Conservation (phyloP, 2,797 vertebrate genomes). For the Lacerta viridis region DNA sequence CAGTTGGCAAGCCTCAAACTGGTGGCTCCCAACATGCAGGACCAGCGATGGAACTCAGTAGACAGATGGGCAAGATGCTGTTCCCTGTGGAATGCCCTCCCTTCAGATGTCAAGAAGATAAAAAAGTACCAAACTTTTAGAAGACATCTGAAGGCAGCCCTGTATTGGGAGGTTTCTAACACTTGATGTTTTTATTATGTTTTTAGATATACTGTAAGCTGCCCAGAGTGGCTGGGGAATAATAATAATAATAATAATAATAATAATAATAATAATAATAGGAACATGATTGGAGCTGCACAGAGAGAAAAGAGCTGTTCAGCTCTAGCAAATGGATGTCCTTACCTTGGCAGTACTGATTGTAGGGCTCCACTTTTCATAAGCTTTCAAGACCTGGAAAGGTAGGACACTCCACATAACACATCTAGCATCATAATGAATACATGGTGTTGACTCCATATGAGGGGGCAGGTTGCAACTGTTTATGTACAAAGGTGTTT, state of each 20-base stretch:
- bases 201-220: too few species aligned
- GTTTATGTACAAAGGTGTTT: not conserved
- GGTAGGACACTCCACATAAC: not conserved
- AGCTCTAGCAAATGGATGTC: not conserved
- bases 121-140: too few species aligned
- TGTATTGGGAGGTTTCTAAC: too few species aligned
- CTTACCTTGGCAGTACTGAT: slow-evolving; percentile 23
- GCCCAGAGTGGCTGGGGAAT: too few species aligned
- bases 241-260: too few species aligned
- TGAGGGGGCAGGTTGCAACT: not conserved
- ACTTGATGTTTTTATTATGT: too few species aligned
- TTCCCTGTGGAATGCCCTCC: too few species aligned
- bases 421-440: not conserved
- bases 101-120: too few species aligned
- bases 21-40: not conserved
- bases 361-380: slow-evolving; percentile 27
- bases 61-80: not conserved
- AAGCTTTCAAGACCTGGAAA: slow-evolving; percentile 38
- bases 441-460: not conserved
- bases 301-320: not conserved
- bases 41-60: not conserved
- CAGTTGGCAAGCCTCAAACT: not conserved
- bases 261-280: too few species aligned
- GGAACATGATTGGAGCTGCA: slow-evolving; percentile 1
- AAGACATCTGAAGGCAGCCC: too few species aligned